These are phyloP conservation scores for Taenioides sp. DNA, from an alignment of 2,797 vertebrate species.

Conservation along the genomic window DNA sequence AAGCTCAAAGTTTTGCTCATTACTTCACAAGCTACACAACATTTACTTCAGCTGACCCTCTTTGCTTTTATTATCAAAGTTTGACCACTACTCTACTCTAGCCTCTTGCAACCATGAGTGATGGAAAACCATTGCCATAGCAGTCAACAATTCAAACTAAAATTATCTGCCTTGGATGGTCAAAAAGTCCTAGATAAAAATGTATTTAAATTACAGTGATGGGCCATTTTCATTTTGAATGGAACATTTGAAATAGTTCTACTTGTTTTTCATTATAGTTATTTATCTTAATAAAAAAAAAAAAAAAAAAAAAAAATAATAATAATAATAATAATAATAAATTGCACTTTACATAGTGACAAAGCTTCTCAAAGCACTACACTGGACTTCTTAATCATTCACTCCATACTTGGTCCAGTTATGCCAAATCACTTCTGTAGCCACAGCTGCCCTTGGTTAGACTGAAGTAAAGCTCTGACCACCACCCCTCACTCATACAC, in stretches of 20 bases:
- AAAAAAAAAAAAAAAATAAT: no score
- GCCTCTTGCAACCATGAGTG: background rate
- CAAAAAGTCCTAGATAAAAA: background rate
- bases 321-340: no score
- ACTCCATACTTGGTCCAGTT: no score
- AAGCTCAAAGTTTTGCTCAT: constrained; percentile 15
- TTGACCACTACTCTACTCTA: background rate
- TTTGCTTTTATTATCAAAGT: background rate
- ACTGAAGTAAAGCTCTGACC: no score
- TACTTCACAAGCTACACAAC: background rate
- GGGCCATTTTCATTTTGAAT: background rate
- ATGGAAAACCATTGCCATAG: background rate
- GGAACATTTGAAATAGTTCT: no score
- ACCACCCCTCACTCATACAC: no score
- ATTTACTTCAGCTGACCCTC: background rate
- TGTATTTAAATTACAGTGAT: background rate
- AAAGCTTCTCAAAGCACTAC: no score
- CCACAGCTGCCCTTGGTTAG: no score
- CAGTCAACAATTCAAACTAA: background rate
- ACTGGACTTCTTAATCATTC: no score
- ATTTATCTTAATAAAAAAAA: no score
- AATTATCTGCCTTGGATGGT: background rate
- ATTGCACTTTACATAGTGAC: no score
- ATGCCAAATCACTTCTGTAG: no score
- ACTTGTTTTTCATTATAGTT: background rate